Conservation (phyloP, 2,888 invertebrate species). For the Phyllotreta cruciferae region DNA sequence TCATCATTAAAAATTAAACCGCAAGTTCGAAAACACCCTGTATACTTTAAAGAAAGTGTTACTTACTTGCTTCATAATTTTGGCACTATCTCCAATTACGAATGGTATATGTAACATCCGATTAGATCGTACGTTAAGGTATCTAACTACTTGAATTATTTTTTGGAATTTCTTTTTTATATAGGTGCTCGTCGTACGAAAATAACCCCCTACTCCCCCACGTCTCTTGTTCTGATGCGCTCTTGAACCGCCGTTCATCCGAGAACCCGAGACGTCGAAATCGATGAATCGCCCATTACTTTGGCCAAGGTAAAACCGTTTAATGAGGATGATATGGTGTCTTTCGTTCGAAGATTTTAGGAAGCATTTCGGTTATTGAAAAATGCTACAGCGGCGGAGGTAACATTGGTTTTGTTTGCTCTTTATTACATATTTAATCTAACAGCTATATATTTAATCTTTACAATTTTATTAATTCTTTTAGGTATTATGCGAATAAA, state of each 20-base stretch:
- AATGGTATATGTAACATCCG: not conserved
- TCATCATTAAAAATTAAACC: no score
- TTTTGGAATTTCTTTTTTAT: conserved; percentile 20
- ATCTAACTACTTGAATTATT: conserved; percentile 14
- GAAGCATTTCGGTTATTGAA: not conserved
- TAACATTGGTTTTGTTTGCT: conserved; percentile 2
- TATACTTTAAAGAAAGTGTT: no score
- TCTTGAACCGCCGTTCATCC: conserved; percentile 14
- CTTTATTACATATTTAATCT: no score
- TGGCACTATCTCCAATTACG: no score
- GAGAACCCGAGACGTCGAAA: conserved; percentile 18
- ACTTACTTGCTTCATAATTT: conserved; percentile 33
- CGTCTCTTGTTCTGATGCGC: conserved; percentile 14
- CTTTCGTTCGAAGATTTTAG: conserved; percentile 17
- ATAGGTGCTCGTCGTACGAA: conserved; percentile 3
- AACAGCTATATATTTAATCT: no score
- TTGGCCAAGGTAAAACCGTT: conserved; percentile 25
- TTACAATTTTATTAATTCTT: no score
- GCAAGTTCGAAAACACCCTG: conserved; percentile 3
- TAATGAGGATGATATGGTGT: conserved; percentile 23
- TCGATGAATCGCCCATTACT: conserved; percentile 27
- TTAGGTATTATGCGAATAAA: no score
- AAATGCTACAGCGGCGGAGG: not conserved
- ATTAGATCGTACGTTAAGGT: conserved; percentile 8
- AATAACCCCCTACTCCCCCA: conserved; percentile 26